Evolutionary conservation across 2,888 invertebrate species (phyloP).

Genomic region (Sphaeridia pumilis): DNA sequence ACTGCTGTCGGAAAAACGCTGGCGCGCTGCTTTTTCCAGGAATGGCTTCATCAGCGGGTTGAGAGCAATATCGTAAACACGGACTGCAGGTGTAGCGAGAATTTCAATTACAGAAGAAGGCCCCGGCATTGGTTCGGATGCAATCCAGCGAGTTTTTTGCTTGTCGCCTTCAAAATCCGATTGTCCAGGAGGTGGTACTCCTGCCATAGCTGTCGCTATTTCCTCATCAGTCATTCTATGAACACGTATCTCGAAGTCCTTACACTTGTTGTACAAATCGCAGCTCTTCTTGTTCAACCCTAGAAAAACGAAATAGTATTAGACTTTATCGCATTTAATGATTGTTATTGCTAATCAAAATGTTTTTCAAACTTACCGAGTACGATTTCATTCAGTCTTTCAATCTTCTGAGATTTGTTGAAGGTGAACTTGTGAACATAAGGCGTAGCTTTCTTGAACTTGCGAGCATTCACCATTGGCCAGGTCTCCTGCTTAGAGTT

Average conservation of each 20-base stretch:
- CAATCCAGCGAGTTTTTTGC: slow-evolving; percentile 13
- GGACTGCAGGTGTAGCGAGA: slow-evolving; percentile 1
- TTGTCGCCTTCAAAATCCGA: too few species aligned
- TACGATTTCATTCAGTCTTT: slow-evolving; percentile 17
- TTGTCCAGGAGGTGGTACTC: background rate
- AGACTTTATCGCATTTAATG: too few species aligned
- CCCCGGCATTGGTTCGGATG: slow-evolving; percentile 10
- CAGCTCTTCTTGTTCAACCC: slow-evolving; percentile 13
- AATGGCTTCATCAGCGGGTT: too few species aligned
- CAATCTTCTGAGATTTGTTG: slow-evolving; percentile 6
- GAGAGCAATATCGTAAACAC: slow-evolving; percentile 9
- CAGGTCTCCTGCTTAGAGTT: too few species aligned
- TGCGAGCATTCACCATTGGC: slow-evolving; percentile 14
- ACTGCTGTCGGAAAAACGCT: too few species aligned
- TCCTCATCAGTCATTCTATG: slow-evolving; percentile 8
- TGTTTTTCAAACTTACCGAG: slow-evolving; percentile 27
- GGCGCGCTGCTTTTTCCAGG: too few species aligned
- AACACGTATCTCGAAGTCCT: background rate
- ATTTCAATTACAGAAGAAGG: slow-evolving; percentile 8
- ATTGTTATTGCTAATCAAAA: too few species aligned
- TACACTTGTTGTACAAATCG: slow-evolving; percentile 9
- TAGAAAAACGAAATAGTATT: too few species aligned
- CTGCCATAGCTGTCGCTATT: slow-evolving; percentile 5
- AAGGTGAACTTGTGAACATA: slow-evolving; percentile 17
- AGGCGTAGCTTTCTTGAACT: slow-evolving; percentile 10